These are phyloP conservation scores for Prunella fulvescens DNA, from an alignment of 2,113 vertebrate species.

Conservation along the genomic window DNA sequence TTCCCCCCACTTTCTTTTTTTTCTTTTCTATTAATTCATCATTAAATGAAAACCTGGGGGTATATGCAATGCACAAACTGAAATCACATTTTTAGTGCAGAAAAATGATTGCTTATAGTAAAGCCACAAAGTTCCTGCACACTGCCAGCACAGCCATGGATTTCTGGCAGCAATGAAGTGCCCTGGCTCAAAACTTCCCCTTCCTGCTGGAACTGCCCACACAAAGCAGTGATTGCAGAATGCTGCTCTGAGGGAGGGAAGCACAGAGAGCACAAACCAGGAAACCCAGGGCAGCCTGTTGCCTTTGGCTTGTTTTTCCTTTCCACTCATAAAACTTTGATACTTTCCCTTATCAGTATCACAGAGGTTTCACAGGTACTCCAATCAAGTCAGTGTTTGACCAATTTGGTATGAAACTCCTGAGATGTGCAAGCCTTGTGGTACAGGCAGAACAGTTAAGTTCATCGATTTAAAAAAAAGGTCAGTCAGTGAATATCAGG, in stretches of 20 bases:
- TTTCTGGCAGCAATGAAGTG: background rate
- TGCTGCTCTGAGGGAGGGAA: background rate
- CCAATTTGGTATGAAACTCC: background rate
- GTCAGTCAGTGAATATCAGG: background rate
- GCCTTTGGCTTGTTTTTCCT: background rate
- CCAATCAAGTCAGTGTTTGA: background rate
- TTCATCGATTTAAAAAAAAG: background rate
- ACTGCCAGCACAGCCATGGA: background rate
- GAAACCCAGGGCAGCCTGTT: background rate
- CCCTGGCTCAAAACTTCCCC: background rate
- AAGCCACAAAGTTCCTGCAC: background rate
- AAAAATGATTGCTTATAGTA: background rate
- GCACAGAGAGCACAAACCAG: background rate
- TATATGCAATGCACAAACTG: background rate
- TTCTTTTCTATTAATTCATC: background rate
- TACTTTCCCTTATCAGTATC: background rate
- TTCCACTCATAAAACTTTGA: background rate
- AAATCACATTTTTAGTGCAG: background rate
- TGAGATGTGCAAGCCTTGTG: background rate
- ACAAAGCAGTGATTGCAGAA: rapidly evolving
- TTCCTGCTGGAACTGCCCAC: background rate
- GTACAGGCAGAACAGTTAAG: background rate
- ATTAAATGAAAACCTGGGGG: background rate
- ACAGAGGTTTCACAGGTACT: background rate
- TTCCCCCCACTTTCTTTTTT: background rate